These are phyloP conservation scores for Heptranchias perlo DNA, from an alignment of 2,113 vertebrate species.

Conservation along the genomic window DNA sequence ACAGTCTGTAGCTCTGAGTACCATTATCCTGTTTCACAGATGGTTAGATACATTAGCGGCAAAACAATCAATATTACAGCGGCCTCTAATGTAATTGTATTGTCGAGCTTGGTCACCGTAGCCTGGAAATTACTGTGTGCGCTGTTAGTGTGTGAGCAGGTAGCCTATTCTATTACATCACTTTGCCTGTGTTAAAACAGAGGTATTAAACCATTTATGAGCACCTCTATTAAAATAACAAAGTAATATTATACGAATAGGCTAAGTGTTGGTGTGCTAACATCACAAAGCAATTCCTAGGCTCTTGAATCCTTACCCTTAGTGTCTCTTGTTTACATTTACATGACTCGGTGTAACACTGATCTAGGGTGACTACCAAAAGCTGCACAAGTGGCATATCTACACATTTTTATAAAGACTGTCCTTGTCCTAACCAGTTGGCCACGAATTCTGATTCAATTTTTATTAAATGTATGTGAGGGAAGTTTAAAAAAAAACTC, in stretches of 20 bases:
- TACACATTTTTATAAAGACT: neutral
- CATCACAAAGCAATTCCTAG: neutral
- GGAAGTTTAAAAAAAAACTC: neutral
- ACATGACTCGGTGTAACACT: neutral
- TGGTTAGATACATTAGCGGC: too few species aligned
- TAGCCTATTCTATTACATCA: neutral
- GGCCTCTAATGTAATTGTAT: too few species aligned
- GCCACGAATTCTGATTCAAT: neutral
- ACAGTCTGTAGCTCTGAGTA: too few species aligned
- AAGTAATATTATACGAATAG: neutral
- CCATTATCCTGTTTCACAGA: too few species aligned
- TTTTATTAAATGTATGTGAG: neutral
- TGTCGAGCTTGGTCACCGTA: neutral
- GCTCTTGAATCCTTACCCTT: neutral
- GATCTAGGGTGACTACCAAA: neutral
- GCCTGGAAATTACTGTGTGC: neutral
- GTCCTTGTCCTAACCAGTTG: neutral
- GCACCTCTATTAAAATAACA: neutral
- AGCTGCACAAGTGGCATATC: neutral
- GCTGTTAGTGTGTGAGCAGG: neutral
- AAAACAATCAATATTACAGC: too few species aligned
- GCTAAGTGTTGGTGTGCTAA: neutral
- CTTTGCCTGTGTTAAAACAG: neutral
- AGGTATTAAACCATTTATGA: neutral
- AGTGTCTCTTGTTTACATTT: neutral